Percentiles rank a stretch among this genome's conserved stretches.
Conservation (phyloP, 2,113 vertebrate genomes). For the Reinhardtius hippoglossoides region DNA sequence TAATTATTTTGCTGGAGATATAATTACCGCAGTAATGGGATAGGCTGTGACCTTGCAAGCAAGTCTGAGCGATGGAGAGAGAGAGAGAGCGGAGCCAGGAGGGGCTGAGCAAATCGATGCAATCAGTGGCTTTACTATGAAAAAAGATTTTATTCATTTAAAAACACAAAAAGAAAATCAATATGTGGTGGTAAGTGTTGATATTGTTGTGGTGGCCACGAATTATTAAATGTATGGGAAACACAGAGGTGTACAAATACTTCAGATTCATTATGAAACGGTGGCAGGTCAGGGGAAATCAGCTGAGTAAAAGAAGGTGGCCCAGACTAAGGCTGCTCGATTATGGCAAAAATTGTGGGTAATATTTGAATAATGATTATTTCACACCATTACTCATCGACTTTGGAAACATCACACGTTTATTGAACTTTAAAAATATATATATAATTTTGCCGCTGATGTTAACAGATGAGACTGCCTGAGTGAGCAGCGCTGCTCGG, state of each 20-base stretch:
- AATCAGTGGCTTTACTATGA: background rate
- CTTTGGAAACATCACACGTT: no score
- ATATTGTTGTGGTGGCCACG: background rate
- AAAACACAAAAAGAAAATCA: background rate
- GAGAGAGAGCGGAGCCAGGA: background rate
- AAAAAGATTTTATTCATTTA: background rate
- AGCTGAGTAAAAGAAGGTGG: no score
- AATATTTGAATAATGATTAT: no score
- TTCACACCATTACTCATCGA: no score
- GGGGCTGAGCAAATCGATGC: background rate
- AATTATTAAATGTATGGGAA: no score
- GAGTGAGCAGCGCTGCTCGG: no score
- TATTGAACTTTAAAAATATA: no score
- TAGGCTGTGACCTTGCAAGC: constrained; percentile 16
- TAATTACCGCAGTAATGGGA: constrained; percentile 13
- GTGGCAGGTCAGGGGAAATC: background rate
- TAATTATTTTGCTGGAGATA: constrained; percentile 6
- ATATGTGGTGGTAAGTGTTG: background rate
- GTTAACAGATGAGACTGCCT: no score
- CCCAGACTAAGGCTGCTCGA: no score
- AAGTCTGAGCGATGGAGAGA: no score
- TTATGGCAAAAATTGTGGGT: no score
- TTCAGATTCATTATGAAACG: background rate
- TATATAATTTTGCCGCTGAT: no score
- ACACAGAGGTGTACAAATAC: background rate